These are phyloP conservation scores for Furnarius figulus DNA, from an alignment of 2,113 vertebrate species.

Conservation along the genomic window DNA sequence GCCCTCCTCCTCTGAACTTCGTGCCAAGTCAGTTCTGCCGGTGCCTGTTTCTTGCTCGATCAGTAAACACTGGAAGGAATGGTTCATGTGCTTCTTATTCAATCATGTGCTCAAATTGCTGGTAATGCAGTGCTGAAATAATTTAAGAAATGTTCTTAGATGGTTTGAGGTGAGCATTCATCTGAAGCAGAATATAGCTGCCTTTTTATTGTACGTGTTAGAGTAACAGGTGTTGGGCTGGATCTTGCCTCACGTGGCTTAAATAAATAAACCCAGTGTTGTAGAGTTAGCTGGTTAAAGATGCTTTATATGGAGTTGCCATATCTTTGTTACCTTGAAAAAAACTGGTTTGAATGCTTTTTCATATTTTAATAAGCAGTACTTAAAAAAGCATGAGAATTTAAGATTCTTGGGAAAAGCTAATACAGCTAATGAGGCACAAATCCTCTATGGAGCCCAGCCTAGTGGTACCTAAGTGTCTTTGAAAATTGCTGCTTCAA, in stretches of 20 bases:
- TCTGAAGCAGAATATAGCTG: background rate
- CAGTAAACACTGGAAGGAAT: background rate
- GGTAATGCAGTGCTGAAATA: background rate
- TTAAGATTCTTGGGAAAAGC: background rate
- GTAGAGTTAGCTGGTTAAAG: background rate
- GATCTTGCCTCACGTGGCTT: background rate
- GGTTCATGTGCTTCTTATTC: rapidly evolving
- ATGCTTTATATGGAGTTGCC: background rate
- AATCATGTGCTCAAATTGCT: background rate
- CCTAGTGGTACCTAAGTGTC: background rate
- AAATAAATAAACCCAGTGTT: background rate
- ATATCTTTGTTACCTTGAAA: background rate
- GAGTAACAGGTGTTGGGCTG: background rate
- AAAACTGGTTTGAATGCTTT: background rate
- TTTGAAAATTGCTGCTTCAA: background rate
- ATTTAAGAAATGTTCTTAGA: background rate
- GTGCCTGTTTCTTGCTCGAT: background rate
- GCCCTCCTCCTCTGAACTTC: background rate
- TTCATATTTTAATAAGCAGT: background rate
- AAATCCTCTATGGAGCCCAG: background rate
- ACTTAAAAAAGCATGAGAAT: background rate
- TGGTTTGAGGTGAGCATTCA: background rate
- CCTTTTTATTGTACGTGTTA: background rate
- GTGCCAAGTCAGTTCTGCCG: background rate
- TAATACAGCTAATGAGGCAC: background rate